phyloP scores from a whole-genome alignment of 2,888 invertebrate genomes.

The Tipula lateralis region DNA sequence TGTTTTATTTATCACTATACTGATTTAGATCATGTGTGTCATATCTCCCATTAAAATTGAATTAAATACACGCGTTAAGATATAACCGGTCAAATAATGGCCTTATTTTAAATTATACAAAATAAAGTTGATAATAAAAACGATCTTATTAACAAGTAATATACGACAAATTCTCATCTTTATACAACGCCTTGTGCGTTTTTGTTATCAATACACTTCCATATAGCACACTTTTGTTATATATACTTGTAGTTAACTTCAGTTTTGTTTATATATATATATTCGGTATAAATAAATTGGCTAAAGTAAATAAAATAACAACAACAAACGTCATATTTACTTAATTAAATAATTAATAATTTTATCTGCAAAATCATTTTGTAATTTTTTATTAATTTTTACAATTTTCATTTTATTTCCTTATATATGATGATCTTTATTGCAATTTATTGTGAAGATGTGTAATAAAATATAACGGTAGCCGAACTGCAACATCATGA shows the following conservation, averaged over 20 bases:
- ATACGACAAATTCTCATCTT: background rate
- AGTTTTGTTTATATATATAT: background rate
- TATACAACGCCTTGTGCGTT: background rate
- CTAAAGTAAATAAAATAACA: background rate
- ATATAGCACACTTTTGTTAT: too few relatives aligned
- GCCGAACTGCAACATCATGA: background rate
- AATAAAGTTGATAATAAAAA: background rate
- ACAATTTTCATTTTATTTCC: background rate
- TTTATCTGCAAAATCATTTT: background rate
- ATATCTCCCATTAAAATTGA: too few relatives aligned
- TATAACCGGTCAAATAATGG: too few relatives aligned
- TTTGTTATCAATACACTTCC: too few relatives aligned
- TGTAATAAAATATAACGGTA: background rate
- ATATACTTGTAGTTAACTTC: too few relatives aligned
- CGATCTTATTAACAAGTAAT: background rate
- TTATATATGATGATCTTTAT: background rate
- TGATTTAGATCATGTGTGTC: too few relatives aligned
- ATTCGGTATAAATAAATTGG: background rate
- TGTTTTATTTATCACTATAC: too few relatives aligned
- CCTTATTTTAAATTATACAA: background rate
- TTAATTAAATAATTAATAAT: background rate
- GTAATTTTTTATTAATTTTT: background rate
- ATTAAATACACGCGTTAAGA: too few relatives aligned
- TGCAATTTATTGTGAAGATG: background rate
- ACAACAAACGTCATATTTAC: background rate